Conservation (phyloP, 2,888 invertebrate genomes). For the Caenorhabditis uteleia region DNA sequence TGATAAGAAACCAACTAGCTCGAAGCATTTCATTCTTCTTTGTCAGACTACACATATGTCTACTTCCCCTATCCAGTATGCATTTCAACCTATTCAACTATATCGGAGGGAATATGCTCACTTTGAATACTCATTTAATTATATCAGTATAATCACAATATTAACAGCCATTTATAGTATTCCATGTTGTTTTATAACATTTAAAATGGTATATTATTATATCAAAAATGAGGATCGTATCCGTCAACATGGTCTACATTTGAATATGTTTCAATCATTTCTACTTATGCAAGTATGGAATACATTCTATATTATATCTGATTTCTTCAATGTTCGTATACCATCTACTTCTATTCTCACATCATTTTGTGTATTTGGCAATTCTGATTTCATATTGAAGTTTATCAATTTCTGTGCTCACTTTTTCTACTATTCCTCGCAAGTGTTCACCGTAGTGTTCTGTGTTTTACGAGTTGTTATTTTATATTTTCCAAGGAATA, state of each 20-base stretch:
- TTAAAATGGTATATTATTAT: conserved; percentile 10
- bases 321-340: conserved; percentile 17
- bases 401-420: conserved; percentile 1
- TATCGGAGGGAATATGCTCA: no score
- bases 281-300: conserved; percentile 24
- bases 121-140: conserved; percentile 20
- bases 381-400: neutral
- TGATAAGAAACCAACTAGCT: no score
- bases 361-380: conserved; percentile 7
- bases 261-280: conserved; percentile 21
- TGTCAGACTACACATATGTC: no score
- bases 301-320: conserved; percentile 1
- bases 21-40: no score
- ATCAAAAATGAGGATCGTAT: neutral
- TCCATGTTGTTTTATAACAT: conserved; percentile 9
- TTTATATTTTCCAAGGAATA: conserved; percentile 10
- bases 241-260: conserved; percentile 8
- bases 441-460: conserved; percentile 23
- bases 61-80: no score
- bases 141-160: neutral
- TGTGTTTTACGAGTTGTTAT: conserved; percentile 16
- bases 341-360: conserved; percentile 17
- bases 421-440: conserved; percentile 13
- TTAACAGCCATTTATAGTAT: conserved; percentile 10
- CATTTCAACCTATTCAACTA: no score